Evolutionary conservation across 2,113 vertebrate species (phyloP).

Genomic region (Mungos mungo): DNA sequence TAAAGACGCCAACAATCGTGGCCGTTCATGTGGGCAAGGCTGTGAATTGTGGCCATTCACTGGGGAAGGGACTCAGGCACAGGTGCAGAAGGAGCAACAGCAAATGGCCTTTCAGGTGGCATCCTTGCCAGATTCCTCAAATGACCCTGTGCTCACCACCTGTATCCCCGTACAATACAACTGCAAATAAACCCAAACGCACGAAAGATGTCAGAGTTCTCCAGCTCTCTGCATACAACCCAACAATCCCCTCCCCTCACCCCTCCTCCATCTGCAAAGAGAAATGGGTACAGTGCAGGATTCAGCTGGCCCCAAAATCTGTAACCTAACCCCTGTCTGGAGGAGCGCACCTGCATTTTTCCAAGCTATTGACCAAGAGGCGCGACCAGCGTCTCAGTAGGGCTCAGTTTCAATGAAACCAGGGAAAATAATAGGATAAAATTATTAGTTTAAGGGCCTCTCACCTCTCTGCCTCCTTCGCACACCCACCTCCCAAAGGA

Average conservation of each 20-base stretch:
- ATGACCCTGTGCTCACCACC: slow-evolving; percentile 20
- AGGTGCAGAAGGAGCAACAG: slow-evolving; percentile 44
- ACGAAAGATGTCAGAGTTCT: neutral
- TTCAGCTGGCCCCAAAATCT: neutral
- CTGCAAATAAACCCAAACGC: slow-evolving; percentile 36
- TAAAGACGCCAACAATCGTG: slow-evolving; percentile 61
- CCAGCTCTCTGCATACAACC: neutral
- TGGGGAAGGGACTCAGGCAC: neutral
- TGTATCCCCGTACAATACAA: neutral
- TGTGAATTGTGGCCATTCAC: slow-evolving; percentile 54
- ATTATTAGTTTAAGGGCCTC: slow-evolving; percentile 63
- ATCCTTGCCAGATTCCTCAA: slow-evolving; percentile 51
- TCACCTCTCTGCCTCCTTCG: slow-evolving; percentile 40
- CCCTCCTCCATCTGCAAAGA: neutral
- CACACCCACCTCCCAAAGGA: slow-evolving; percentile 52
- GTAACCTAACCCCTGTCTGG: slow-evolving; percentile 40
- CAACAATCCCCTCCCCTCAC: neutral
- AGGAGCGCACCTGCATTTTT: slow-evolving; percentile 60
- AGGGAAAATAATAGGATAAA: slow-evolving; percentile 66
- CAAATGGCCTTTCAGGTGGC: slow-evolving; percentile 35
- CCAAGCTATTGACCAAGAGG: slow-evolving; percentile 24
- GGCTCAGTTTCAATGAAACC: slow-evolving; percentile 56
- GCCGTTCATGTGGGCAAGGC: slow-evolving; percentile 57
- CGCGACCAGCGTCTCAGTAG: neutral
- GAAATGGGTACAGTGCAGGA: slow-evolving; percentile 4